Evolutionary conservation across 2,888 invertebrate genomes (phyloP).

Genomic region (Zygogramma bicolorata): DNA sequence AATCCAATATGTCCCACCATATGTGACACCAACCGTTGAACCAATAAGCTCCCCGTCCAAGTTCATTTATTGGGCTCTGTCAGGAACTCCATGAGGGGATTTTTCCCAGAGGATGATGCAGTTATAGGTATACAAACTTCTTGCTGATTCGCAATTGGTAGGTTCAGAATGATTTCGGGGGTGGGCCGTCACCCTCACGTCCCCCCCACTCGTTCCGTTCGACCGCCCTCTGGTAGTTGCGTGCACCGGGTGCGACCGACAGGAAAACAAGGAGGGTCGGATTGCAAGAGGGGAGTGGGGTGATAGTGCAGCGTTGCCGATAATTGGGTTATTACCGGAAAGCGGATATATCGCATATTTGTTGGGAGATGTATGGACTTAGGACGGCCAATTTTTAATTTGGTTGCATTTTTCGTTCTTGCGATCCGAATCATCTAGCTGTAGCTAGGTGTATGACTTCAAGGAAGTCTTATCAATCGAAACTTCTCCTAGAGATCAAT

Average conservation of each 20-base stretch:
- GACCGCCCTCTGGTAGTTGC: constrained; percentile 50
- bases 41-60: background rate
- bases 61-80: background rate
- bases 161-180: constrained; percentile 56
- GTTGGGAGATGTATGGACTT: background rate
- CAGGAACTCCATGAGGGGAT: background rate
- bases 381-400: background rate
- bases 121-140: background rate
- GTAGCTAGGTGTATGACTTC: too few relatives aligned
- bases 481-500: too few relatives aligned
- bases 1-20: background rate
- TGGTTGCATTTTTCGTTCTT: background rate
- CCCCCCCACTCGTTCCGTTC: constrained; percentile 48
- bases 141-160: constrained; percentile 43
- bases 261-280: constrained; percentile 63
- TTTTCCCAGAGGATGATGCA: background rate
- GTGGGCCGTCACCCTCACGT: constrained; percentile 38
- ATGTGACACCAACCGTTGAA: background rate
- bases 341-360: background rate
- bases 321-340: constrained; percentile 2
- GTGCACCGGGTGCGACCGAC: constrained; percentile 65
- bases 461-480: too few relatives aligned
- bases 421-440: too few relatives aligned
- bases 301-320: constrained; percentile 48
- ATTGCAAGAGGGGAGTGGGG: constrained; percentile 31